Evolutionary conservation across 1,140 invertebrate genomes (phyloP), one percentile per base, ranked within the genome.

Genomic region (Semibalanus balanoides): DNA sequence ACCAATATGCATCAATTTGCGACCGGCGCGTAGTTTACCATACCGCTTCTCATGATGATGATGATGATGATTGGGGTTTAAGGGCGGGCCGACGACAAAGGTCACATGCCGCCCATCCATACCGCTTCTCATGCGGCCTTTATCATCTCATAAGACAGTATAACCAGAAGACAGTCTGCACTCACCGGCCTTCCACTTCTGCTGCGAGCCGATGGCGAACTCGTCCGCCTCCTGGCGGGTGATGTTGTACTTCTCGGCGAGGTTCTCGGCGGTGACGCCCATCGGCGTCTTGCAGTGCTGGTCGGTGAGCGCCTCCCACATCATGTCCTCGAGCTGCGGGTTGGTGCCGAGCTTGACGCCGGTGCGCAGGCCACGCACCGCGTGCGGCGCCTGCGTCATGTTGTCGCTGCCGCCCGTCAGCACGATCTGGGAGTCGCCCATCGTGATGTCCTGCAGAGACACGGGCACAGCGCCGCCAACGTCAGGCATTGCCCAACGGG

Each of bases 261-360:
- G 86, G 83, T 99, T 99, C 86, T 99, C 97, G 19, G 97, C 97
- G 0, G 97, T 99, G 78, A 97, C 84, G 14, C 93, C 97, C 97
- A 99, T 99, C 0, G 96, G 93, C 29, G 95, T 87, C 80, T 94
- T 92, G 82, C 93, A 95, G 82, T 96, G 91, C 0, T 88, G 88
- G 83, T 99, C 97, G 0, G 91, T 91, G 0, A 99, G 86, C 3
- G 93, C 93, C n/a, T 89, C 85, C 97, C 96, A 99, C 17, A 99
- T 84, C 0, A 89, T 87, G 85, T 99, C 97, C 86, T 99, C 96
- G 77, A 98, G 88, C 79, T 92, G 86, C 77, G 91, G 87, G 76
- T 89, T 89, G 70, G 86, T 84, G 0, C 97, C 96, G 3, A 99
- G 85, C 17, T 87, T 87, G 25, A 93, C 92, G 27, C 97, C 97